Base-by-base conservation (phyloP, 2,797 vertebrate species). In the Tenualosa thibaudeaui region DNA sequence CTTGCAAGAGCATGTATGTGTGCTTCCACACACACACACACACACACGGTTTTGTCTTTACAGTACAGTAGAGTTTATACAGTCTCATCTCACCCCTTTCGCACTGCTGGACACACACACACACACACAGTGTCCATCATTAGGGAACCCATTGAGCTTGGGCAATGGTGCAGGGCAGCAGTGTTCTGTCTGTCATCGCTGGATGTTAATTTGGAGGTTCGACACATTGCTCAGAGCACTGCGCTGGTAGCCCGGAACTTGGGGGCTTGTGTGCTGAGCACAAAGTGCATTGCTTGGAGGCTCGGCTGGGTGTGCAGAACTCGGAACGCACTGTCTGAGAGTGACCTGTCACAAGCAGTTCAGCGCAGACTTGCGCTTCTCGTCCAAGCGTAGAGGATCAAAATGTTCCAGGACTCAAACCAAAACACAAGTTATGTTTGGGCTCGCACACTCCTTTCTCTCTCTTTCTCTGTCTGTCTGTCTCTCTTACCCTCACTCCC, bases 181-280 rank as follows among this genome's bases (percentile, higher is more conserved):
- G 68, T 82, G 83, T 87, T 60, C 51, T 10, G 31, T 81, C 83
- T 86, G 83, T 86, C 81, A 86, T 15, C 82, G 84, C 65, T 84
- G 68, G 83, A 88, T 82, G 84, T 85, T 86, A 86, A 87, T 88
- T 88, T 86, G 81, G 81, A 40, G 62, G 85, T 85, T 85, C 51
- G 31, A 40, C 81, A 60, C 82, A 17, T 40, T 51, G 58, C 65
- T 62, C 81, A 43, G 40, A 24, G 51, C 31, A 40, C n/a, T 83
- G 56, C 49, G 40, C 53, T 43, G 83, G 53, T 56, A 71, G 68
- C 12, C 68, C 81, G 31, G 49, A 65, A 71, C 56, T 62, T 58
- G 26, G 49, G 46, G 19, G 50, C 50, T 19, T 51, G 51, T 26
- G n/a, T 51, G 60, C 22, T 12, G 5, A 56, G 86, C 26, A 87